A percentile compares a stretch with the other conserved stretches of the same genome.
Conservation (phyloP, 2,797 vertebrate genomes). For the Galaxias olidus region DNA sequence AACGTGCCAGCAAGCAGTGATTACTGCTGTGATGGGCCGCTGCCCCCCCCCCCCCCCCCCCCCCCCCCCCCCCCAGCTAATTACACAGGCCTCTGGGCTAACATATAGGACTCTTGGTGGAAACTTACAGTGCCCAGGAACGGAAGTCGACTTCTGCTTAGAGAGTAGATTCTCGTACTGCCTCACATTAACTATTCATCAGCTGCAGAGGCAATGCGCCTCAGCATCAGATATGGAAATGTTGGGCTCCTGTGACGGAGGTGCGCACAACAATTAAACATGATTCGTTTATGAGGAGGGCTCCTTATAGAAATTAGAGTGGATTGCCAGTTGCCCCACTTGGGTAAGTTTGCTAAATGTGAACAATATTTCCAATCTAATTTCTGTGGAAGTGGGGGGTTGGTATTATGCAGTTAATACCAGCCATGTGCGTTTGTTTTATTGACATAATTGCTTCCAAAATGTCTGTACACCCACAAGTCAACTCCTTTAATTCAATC, state of each 20-base stretch:
- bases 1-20: constrained; percentile 52
- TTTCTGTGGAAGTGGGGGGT: too few species aligned
- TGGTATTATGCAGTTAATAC: neutral
- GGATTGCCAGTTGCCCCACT: constrained; percentile 3
- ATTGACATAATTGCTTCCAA: constrained; percentile 20
- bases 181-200: too few species aligned
- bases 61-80: too few species aligned
- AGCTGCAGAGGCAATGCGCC: too few species aligned
- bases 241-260: too few species aligned
- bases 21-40: constrained; percentile 50
- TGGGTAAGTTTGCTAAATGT: constrained; percentile 13
- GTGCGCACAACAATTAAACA: too few species aligned
- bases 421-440: neutral
- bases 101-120: too few species aligned
- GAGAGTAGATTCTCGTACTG: too few species aligned
- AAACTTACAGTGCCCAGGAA: too few species aligned
- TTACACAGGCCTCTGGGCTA: too few species aligned
- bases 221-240: too few species aligned
- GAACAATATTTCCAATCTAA: constrained; percentile 3
- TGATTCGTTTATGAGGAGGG: constrained; percentile 18
- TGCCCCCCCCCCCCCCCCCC: constrained; percentile 44
- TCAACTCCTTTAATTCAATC: neutral
- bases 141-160: too few species aligned
- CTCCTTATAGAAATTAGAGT: constrained; percentile 24
- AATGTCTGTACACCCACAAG: constrained; percentile 8